Evolutionary conservation across 2,113 vertebrate species (phyloP), one percentile per base, ranked within the genome.

Genomic region (Carollia perspicillata): DNA sequence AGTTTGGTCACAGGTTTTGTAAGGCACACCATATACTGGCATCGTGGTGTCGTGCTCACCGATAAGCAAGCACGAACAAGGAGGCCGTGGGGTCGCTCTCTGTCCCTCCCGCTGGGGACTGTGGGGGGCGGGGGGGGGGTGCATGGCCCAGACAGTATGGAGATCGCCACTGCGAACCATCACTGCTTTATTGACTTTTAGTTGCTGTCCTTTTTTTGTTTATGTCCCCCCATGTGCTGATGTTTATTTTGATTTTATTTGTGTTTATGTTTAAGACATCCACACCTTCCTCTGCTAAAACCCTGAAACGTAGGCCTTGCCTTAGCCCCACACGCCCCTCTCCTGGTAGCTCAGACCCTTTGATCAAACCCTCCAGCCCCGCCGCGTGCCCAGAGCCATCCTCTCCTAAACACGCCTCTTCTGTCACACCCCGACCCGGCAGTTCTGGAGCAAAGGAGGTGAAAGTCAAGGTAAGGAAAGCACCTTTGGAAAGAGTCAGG

Each of bases 391-490:
- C 98, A 96, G 94, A 97, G 94, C 80, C 98, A 95, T 77, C 98
- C 90, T 89, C 97, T 98, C 98, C 98, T 98, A 99, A 99, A 89
- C 98, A 97, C 95, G 97, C 90, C 97, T 98, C 98, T 94, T 97
- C 99, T 97, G 98, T 98, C 97, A 97, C 98, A 79, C 35, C 98
- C 98, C 99, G 98, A 97, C 77, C 97, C 93, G 96, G 97, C 98
- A 97, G 98, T 97, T 40, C 97, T 47, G 98, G 97, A 98, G 63
- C 63, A 20, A 97, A 98, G 96, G 98, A 95, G 77, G 66, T 35
- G 0, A 97, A 92, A 97, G 55, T 96, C 95, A 98, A 98, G 99
- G 99, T 99, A 99, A 99, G 99, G 99, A 98, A 53, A 20, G 3
- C 28, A 68, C 93, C 55, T 94, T 35, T 68, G 87, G 10, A 37